Percentiles rank a stretch among this genome's conserved stretches.
These are phyloP conservation scores for Drosophila ananassae DNA, from an alignment of 1,140 invertebrate genomes.

Conservation along the genomic window DNA sequence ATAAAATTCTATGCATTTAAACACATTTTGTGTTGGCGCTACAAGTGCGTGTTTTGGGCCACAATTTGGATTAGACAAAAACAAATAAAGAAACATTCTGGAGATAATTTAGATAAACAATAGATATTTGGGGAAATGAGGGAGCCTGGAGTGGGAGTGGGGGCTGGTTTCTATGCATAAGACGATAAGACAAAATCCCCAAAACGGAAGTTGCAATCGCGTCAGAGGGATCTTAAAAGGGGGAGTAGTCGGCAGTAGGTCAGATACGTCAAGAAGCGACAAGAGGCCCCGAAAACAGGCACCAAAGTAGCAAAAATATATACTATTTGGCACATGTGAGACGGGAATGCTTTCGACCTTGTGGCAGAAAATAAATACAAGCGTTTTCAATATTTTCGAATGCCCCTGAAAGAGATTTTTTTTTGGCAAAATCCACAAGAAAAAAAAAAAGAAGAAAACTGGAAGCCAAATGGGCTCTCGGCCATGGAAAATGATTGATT, in stretches of 20 bases:
- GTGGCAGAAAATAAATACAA: conserved; percentile 45
- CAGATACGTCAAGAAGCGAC: conserved; percentile 56
- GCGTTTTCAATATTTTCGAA: conserved; percentile 50
- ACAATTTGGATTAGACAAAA: conserved; percentile 61
- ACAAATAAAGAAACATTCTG: conserved; percentile 22
- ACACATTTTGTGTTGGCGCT: conserved; percentile 12
- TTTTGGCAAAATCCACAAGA: conserved; percentile 4
- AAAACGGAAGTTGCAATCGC: conserved; percentile 55
- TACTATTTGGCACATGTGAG: conserved; percentile 58
- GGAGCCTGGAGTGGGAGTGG: background rate
- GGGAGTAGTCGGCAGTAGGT: conserved; percentile 47
- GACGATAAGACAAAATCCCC: conserved; percentile 41
- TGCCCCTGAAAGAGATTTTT: conserved; percentile 10
- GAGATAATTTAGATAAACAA: conserved; percentile 71
- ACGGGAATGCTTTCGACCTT: conserved; percentile 59
- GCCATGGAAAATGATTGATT: conserved; percentile 23
- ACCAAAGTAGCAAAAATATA: conserved; percentile 29
- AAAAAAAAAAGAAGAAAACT: background rate
- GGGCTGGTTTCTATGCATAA: background rate
- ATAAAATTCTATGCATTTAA: conserved; percentile 2
- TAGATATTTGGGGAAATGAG: conserved; percentile 8
- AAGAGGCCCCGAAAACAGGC: conserved; percentile 27
- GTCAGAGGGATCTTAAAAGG: conserved; percentile 18
- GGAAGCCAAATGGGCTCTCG: conserved; percentile 9
- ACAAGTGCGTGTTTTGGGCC: conserved; percentile 20